Evolutionary conservation across 2,888 invertebrate species (phyloP), one percentile per base, ranked within the genome.

Genomic region (Eupithecia vulgata): DNA sequence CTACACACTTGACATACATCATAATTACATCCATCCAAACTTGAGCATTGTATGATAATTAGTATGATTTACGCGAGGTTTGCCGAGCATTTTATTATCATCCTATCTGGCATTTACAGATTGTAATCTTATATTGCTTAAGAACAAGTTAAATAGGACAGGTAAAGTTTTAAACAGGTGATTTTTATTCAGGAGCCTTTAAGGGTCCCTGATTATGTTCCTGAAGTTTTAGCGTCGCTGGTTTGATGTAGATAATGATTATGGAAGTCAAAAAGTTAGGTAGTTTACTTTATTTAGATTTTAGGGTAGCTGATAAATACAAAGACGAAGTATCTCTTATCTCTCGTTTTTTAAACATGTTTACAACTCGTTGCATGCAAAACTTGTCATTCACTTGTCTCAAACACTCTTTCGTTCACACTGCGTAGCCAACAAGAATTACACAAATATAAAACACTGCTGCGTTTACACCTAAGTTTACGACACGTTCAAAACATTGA

Each of bases 91-190:
- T 80, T 73, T 77, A 78, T 79, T 78, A 80, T 78, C 73, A 70
- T 64, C 78, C 78, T 75, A 76, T 75, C 75, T 79, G n/a, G 79
- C 80, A 84, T 84, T 85, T 84, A 80, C 82, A 80, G 85, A 84
- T 85, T 83, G 80, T 83, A 82, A 86, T 85, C 86, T 83, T 79
- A 83, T 82, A 82, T 81, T 76, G 79, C 81, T 81, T 71, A 62
- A 74, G 61, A 72, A 72, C 73, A 75, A 75, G 73, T 73, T 77
- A 69, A 74, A 72, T 57, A 37, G 68, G 37, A 25, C 65, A 65
- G 65, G 65, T 40, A 65, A 65, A 65, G 67, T 48, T 67, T 67
- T 45, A 45, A 67, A 15, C 42, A 67, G 67, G 67, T 67, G 17
- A 67, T 67, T 67, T 67, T 67, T 67, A 65, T 65, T 65, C 65